These are phyloP conservation scores for Silvanus unidentatus DNA, from an alignment of 2,888 invertebrate genomes.

Conservation along the genomic window DNA sequence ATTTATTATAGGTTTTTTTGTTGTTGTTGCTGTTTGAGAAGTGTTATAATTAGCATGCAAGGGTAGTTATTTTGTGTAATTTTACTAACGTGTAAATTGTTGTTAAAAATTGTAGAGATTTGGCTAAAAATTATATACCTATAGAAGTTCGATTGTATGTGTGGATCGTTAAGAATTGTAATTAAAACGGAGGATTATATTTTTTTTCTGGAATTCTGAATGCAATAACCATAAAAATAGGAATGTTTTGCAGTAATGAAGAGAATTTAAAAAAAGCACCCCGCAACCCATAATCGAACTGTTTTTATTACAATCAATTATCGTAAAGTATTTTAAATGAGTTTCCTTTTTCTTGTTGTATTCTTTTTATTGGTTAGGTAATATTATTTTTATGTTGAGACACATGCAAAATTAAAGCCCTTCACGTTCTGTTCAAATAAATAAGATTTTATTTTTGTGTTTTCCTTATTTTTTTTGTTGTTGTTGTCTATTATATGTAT, in stretches of 20 bases:
- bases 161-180: background rate
- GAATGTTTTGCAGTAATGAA: conserved; percentile 3
- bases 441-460: conserved; percentile 6
- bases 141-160: too few relatives aligned
- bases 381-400: conserved; percentile 21
- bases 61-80: too few relatives aligned
- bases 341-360: conserved; percentile 31
- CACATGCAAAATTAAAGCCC: conserved; percentile 23
- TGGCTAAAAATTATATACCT: background rate
- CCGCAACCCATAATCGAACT: conserved; percentile 33
- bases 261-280: conserved; percentile 23
- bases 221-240: conserved; percentile 5
- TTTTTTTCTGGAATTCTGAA: conserved; percentile 1
- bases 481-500: conserved; percentile 12
- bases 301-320: conserved; percentile 37
- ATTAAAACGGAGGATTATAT: background rate
- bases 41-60: too few relatives aligned
- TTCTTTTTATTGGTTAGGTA: too few relatives aligned
- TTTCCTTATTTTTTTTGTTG: conserved; percentile 5
- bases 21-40: too few relatives aligned
- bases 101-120: background rate
- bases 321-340: conserved; percentile 38
- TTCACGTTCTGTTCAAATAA: conserved; percentile 20
- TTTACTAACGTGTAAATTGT: background rate
- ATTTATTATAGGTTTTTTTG: too few relatives aligned